phyloP scores from a whole-genome alignment of 2,797 vertebrate genomes.

The Lindbergichthys nudifrons region DNA sequence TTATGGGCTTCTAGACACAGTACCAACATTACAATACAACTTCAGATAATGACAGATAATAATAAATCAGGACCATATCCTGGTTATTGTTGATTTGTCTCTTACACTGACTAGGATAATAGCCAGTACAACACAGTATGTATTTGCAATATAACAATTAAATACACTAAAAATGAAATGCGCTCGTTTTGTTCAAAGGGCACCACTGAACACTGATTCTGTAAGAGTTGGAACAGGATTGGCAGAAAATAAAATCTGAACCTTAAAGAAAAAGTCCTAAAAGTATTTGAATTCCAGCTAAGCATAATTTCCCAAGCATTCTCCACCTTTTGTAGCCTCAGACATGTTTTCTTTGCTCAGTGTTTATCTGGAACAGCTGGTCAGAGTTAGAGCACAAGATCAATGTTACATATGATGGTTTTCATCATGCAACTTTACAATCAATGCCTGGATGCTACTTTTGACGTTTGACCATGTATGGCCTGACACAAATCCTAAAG shows the following conservation, averaged over 20 bases:
- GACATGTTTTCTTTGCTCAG: background rate
- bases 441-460: background rate
- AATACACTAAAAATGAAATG: background rate
- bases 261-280: constrained; percentile 3
- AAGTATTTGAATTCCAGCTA: constrained; percentile 18
- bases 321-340: constrained; percentile 6
- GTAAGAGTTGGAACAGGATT: background rate
- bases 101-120: background rate
- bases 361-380: constrained; percentile 35
- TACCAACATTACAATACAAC: background rate
- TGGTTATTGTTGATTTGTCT: background rate
- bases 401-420: constrained; percentile 2
- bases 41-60: background rate
- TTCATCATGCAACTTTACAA: constrained; percentile 23
- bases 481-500: constrained; percentile 6
- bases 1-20: background rate
- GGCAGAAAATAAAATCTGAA: background rate
- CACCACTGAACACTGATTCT: constrained; percentile 4
- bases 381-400: constrained; percentile 10
- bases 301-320: background rate
- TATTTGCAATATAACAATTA: background rate
- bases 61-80: constrained; percentile 13
- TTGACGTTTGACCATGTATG: constrained; percentile 50
- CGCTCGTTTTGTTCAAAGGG: background rate
- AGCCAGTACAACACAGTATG: background rate